Percentiles rank a stretch among this genome's conserved stretches.
These are phyloP conservation scores for Psittacula derbiana DNA, from an alignment of 2,797 vertebrate species.

Conservation along the genomic window DNA sequence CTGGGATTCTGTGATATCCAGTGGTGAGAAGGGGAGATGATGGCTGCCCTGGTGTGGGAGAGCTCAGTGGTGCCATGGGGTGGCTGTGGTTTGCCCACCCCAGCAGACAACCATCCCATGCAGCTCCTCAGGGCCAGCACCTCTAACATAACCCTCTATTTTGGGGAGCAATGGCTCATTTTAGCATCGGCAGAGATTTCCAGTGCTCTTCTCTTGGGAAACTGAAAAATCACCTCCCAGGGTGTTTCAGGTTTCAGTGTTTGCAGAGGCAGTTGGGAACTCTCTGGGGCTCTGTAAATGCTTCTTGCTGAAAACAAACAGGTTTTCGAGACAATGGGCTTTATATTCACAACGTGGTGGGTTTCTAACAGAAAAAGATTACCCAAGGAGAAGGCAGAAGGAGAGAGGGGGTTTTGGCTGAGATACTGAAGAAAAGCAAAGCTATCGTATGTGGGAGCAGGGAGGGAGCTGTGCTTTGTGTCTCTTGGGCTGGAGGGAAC, in stretches of 20 bases:
- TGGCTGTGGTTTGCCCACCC: neutral
- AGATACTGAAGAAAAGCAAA: neutral
- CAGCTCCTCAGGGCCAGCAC: neutral
- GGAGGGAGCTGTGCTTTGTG: neutral
- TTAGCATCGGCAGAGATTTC: neutral
- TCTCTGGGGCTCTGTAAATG: neutral
- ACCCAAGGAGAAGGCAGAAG: neutral
- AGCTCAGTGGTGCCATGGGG: accelerated
- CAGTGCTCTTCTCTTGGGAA: neutral
- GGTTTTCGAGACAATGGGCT: neutral
- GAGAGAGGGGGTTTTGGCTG: neutral
- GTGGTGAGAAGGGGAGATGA: neutral
- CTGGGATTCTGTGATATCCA: neutral
- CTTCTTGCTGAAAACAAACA: neutral
- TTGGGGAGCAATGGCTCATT: neutral
- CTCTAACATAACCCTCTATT: accelerated
- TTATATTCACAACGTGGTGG: neutral
- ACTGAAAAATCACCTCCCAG: neutral
- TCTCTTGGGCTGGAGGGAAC: neutral
- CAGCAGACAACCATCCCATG: neutral
- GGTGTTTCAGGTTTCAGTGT: neutral
- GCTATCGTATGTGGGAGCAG: accelerated
- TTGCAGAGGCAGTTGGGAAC: neutral
- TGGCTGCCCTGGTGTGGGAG: neutral
- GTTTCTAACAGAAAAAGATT: neutral